phyloP scores from a whole-genome alignment of 30 jellyfish, hydroid and myxozoan genomes.

The Aurelia aurita complex sp. Pacific region DNA sequence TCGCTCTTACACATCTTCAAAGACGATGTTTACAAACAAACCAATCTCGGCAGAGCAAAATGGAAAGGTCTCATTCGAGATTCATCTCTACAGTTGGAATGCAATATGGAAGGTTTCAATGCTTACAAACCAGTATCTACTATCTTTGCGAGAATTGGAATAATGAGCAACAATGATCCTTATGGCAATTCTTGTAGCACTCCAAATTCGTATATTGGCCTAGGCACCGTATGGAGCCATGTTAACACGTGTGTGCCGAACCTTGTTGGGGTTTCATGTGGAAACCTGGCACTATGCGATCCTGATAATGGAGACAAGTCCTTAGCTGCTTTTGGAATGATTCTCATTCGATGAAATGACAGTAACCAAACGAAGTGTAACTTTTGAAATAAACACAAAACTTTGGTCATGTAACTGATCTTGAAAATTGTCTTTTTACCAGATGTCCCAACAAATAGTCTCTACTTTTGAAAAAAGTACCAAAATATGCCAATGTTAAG shows the following conservation, averaged over 20 bases:
- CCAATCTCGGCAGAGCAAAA: background rate
- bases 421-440: no score
- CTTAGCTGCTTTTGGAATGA: background rate
- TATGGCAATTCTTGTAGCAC: background rate
- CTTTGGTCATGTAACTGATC: no score
- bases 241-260: background rate
- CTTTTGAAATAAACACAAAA: no score
- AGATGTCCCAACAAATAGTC: no score
- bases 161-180: background rate
- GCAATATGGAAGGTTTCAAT: conserved; percentile 7
- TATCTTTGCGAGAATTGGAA: conserved; percentile 8
- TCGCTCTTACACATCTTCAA: background rate
- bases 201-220: background rate
- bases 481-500: no score
- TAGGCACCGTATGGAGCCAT: background rate
- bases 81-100: background rate
- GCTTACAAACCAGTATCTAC: background rate
- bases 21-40: background rate
- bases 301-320: conserved; percentile 9
- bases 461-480: no score
- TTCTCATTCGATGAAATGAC: background rate
- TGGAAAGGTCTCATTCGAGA: conserved; percentile 2
- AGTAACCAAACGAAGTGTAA: no score
- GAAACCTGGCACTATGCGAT: conserved; percentile 2
- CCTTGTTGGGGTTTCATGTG: background rate